A percentile compares a stretch with the other conserved stretches of the same genome.
phyloP scores from a whole-genome alignment of 2,888 invertebrate species.

The Atrina japonica region DNA sequence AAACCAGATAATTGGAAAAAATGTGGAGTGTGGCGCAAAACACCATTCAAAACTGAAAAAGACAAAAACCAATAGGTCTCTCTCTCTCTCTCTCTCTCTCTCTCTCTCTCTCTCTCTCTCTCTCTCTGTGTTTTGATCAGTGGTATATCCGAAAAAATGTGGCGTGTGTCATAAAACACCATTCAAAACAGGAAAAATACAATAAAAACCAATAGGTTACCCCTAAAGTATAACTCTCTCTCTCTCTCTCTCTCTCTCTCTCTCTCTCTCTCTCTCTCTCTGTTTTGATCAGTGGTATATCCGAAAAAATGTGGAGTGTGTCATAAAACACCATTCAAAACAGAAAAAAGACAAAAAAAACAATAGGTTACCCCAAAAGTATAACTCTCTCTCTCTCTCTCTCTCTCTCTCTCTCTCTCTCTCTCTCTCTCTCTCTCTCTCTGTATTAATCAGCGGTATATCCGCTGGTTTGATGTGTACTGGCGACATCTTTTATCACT shows the following conservation, averaged over 20 bases:
- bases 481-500: too few species aligned
- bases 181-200: too few species aligned
- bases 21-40: too few species aligned
- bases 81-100: slow-evolving; percentile 8
- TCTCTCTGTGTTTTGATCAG: slow-evolving; percentile 12
- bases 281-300: slow-evolving; percentile 1
- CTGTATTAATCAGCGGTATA: too few species aligned
- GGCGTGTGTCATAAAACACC: neutral
- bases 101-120: slow-evolving; percentile 27
- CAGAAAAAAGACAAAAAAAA: too few species aligned
- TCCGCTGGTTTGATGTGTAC: too few species aligned
- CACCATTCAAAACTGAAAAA: too few species aligned
- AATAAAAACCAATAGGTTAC: slow-evolving; percentile 4
- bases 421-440: slow-evolving; percentile 26
- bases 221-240: neutral
- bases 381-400: neutral
- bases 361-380: too few species aligned
- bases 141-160: neutral
- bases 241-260: neutral
- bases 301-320: neutral
- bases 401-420: slow-evolving; percentile 15
- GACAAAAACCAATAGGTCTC: neutral
- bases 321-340: too few species aligned
- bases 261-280: slow-evolving; percentile 26
- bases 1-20: too few species aligned